Evolutionary conservation across 2,888 invertebrate species (phyloP).

Genomic region (Thelaira solivaga): DNA sequence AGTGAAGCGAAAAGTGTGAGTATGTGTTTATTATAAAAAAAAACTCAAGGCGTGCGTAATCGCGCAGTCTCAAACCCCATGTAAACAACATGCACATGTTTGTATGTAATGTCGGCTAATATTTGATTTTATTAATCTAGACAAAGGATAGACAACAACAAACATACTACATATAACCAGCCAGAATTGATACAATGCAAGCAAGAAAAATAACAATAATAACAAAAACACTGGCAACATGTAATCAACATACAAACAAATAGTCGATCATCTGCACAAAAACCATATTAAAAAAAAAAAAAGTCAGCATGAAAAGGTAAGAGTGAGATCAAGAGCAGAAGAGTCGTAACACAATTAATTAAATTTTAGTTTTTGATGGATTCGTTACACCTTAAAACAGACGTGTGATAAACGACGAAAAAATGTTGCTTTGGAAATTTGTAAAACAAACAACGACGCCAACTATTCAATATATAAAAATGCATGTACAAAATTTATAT

Average conservation of each 20-base stretch:
- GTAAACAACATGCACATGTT: slow-evolving; percentile 64
- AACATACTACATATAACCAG: slow-evolving; percentile 28
- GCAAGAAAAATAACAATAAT: neutral
- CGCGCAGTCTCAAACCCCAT: slow-evolving; percentile 62
- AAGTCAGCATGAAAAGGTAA: neutral
- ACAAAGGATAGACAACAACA: slow-evolving; percentile 16
- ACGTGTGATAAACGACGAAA: slow-evolving; percentile 63
- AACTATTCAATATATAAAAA: neutral
- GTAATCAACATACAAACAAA: slow-evolving; percentile 53
- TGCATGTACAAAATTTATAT: neutral
- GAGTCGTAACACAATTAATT: slow-evolving; percentile 65
- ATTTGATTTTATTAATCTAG: slow-evolving; percentile 50
- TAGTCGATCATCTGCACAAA: slow-evolving; percentile 29
- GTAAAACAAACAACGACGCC: neutral
- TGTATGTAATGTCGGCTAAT: slow-evolving; percentile 60
- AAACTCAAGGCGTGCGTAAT: slow-evolving; percentile 66
- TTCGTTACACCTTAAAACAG: slow-evolving; percentile 64
- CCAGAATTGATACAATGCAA: slow-evolving; percentile 22
- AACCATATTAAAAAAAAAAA: slow-evolving; percentile 5
- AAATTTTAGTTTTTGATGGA: slow-evolving; percentile 66
- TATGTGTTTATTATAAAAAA: neutral
- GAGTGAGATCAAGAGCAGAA: slow-evolving; percentile 46
- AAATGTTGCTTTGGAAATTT: slow-evolving; percentile 7
- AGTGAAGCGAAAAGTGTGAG: neutral
- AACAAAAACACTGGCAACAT: slow-evolving; percentile 37